Conservation (phyloP, 2,888 invertebrate genomes). For the Plagodis pulveraria region DNA sequence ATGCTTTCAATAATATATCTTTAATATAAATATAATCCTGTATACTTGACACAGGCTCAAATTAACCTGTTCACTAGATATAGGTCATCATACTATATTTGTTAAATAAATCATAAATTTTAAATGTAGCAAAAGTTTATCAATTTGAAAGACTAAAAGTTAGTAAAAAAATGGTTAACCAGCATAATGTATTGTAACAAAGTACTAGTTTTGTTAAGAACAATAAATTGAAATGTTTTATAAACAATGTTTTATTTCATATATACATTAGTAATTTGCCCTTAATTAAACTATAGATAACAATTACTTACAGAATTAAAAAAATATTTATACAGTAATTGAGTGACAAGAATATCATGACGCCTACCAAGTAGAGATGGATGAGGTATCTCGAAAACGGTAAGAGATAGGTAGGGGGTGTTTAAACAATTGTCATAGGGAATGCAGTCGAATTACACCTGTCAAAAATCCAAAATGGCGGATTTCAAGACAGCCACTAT, state of each 20-base stretch:
- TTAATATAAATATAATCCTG: neutral
- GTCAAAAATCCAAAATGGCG: no score
- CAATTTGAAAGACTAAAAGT: conserved; percentile 45
- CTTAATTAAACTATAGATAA: conserved; percentile 2
- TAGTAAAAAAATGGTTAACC: conserved; percentile 62
- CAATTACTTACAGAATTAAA: neutral
- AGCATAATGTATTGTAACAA: conserved; percentile 68
- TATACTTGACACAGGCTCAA: conserved; percentile 23
- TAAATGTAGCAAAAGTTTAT: conserved; percentile 41
- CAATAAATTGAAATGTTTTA: conserved; percentile 73
- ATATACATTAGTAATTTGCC: neutral
- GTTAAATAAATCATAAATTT: conserved; percentile 30
- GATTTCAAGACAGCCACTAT: no score
- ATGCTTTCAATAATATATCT: no score
- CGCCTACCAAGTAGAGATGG: no score
- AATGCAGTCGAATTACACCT: no score
- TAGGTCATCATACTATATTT: conserved; percentile 30
- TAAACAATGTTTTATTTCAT: conserved; percentile 58
- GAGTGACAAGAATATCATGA: no score
- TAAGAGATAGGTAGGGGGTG: no score
- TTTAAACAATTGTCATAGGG: no score
- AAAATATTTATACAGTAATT: neutral
- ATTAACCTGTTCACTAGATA: conserved; percentile 19
- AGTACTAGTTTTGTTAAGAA: conserved; percentile 72
- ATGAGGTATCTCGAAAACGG: no score